A percentile compares a stretch with the other conserved stretches of the same genome.
Evolutionary conservation across 2,888 invertebrate genomes (phyloP).

Genomic region (Brassicogethes aeneus): DNA sequence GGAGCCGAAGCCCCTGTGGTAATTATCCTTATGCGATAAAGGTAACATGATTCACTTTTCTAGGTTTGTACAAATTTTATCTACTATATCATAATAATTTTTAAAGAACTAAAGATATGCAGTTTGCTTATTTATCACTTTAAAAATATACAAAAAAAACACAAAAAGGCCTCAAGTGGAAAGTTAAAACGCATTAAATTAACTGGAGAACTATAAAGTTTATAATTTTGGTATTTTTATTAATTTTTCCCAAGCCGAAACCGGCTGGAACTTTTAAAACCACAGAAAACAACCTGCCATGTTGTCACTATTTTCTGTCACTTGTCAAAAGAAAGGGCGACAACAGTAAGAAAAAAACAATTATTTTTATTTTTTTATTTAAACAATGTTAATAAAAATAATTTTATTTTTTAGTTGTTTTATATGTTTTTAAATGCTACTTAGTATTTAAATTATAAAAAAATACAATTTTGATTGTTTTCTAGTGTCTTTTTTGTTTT

Average conservation of each 20-base stretch:
- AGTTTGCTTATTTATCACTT: neutral
- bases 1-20: slow-evolving; percentile 50
- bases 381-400: too few relatives aligned
- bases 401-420: too few relatives aligned
- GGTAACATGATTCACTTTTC: slow-evolving; percentile 70
- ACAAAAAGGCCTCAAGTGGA: too few relatives aligned
- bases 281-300: slow-evolving; percentile 17
- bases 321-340: slow-evolving; percentile 6
- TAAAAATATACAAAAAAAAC: slow-evolving; percentile 5
- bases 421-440: too few relatives aligned
- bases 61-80: neutral
- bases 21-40: slow-evolving; percentile 60
- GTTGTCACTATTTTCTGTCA: slow-evolving; percentile 11
- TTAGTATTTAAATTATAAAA: too few relatives aligned
- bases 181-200: too few relatives aligned
- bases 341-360: neutral
- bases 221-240: too few relatives aligned
- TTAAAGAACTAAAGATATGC: neutral
- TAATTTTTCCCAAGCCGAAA: slow-evolving; percentile 15
- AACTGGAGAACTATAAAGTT: too few relatives aligned
- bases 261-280: slow-evolving; percentile 16
- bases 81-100: neutral
- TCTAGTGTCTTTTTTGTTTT: too few relatives aligned
- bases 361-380: neutral
- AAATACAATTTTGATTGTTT: too few relatives aligned